A percentile compares a stretch with the other conserved stretches of the same genome.
These are phyloP conservation scores for Sarotherodon lohbergeri DNA, from an alignment of 2,113 vertebrate genomes.

Conservation along the genomic window DNA sequence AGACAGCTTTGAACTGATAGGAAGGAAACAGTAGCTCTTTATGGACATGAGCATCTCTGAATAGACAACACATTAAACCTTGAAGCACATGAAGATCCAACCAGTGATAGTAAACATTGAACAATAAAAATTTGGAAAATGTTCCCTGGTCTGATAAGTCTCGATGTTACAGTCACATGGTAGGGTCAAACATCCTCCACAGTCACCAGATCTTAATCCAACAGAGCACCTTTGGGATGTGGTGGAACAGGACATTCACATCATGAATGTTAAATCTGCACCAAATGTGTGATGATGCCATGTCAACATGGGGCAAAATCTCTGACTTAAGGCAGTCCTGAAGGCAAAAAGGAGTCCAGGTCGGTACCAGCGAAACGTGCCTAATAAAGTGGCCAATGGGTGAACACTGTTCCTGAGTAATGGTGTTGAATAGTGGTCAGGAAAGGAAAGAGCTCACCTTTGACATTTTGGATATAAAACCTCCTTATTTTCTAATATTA, in stretches of 20 bases:
- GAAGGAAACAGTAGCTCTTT: background rate
- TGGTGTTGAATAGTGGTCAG: background rate
- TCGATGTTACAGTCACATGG: background rate
- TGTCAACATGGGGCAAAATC: background rate
- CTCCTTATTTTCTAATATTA: background rate
- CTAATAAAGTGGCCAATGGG: background rate
- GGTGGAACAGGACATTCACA: background rate
- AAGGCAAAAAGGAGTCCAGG: background rate
- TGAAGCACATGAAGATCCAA: background rate
- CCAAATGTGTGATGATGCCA: accelerated
- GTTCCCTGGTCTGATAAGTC: background rate
- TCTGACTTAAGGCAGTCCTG: background rate
- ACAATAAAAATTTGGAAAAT: background rate
- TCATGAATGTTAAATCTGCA: background rate
- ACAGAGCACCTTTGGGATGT: background rate
- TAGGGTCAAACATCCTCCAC: background rate
- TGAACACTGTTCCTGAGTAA: background rate
- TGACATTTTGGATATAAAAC: background rate
- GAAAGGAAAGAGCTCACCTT: background rate
- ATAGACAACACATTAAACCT: background rate
- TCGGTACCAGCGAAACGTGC: accelerated
- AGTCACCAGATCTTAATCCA: background rate
- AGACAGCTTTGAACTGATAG: background rate
- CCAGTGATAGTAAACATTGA: background rate
- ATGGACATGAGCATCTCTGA: background rate